A percentile compares a stretch with the other conserved stretches of the same genome.
These are phyloP conservation scores for Temnothorax rugatulus DNA, from an alignment of 2,888 invertebrate species.

Conservation along the genomic window DNA sequence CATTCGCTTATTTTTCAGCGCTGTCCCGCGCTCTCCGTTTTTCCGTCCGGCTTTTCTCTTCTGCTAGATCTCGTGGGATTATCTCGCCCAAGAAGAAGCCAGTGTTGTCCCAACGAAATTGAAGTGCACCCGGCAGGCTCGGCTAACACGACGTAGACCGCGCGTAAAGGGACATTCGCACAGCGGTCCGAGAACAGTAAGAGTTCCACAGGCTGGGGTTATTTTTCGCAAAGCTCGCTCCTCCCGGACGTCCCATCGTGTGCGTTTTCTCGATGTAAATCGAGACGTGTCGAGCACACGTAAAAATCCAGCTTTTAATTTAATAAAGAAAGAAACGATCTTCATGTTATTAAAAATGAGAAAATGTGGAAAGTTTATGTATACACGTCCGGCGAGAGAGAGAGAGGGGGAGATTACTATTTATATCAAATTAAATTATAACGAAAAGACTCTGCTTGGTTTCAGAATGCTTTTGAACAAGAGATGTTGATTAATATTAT, in stretches of 20 bases:
- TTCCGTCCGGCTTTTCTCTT: slow-evolving; percentile 28
- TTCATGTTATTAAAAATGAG: slow-evolving; percentile 19
- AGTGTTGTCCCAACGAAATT: slow-evolving; percentile 75
- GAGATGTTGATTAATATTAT: not conserved
- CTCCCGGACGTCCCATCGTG: slow-evolving; percentile 23
- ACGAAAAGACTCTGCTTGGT: not conserved
- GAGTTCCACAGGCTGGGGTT: slow-evolving; percentile 49
- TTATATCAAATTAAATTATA: slow-evolving; percentile 1
- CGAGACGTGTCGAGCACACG: slow-evolving; percentile 47
- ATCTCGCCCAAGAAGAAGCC: slow-evolving; percentile 62
- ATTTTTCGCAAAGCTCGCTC: slow-evolving; percentile 57
- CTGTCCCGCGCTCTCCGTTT: slow-evolving; percentile 27
- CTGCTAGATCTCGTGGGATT: slow-evolving; percentile 42
- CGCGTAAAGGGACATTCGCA: slow-evolving; percentile 58
- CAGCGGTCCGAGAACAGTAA: slow-evolving; percentile 51
- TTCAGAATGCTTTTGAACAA: not conserved
- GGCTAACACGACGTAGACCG: slow-evolving; percentile 56
- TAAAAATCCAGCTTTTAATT: slow-evolving; percentile 40
- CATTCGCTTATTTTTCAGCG: slow-evolving; percentile 40
- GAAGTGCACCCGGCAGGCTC: slow-evolving; percentile 70
- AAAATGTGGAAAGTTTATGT: not conserved
- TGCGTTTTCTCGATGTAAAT: slow-evolving; percentile 57
- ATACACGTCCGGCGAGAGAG: not conserved
- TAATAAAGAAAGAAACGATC: slow-evolving; percentile 35
- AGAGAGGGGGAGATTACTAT: not conserved